Evolutionary conservation across 2,113 vertebrate genomes (phyloP), one percentile per base, ranked within the genome.

Genomic region (Lycocorax pyrrhopterus): DNA sequence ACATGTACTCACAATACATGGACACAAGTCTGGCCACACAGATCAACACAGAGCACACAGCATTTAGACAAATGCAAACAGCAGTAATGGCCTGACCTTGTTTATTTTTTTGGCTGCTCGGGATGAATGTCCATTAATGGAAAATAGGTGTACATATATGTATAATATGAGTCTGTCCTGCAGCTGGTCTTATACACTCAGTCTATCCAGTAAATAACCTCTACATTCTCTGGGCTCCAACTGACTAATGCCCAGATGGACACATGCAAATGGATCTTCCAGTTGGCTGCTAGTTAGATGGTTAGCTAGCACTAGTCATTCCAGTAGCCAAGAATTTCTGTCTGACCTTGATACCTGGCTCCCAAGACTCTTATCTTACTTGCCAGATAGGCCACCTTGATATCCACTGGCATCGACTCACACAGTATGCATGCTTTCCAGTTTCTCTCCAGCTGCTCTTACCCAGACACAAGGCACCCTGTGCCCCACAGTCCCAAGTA

Each of bases 331-430:
- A 29, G 44, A 66, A 20, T 29, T 66, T 64, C 33, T 56, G 44
- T 10, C 18, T 73, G 35, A 20, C 23, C 79, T 66, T 72, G 47
- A 67, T 29, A 46, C 10, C 25, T 87, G 46, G 11, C 27, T 85
- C 25, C 7, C 23, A 76, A 12, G 5, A 53, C 18, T 52, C 33
- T 55, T 27, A n/a, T 43, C 68, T 69, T 47, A 32, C 22, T 85
- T 82, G 16, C 14, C 47, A 63, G 14, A 16, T 5, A n/a, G 10
- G 26, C 18, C 60, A 71, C 9, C 37, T 39, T 27, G 23, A 44
- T 47, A 13, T 1, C 30, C 11, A 4, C 23, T 39, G 29, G 4
- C 1, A 2, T n/a, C 29, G 37, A n/a, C 12, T 15, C 12, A 66
- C 23, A 39, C 9, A 33, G 12, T 9, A 35, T 3, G 1, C 10